Evolutionary conservation across 2,888 invertebrate species (phyloP).

Genomic region (Apocheima hispidaria): DNA sequence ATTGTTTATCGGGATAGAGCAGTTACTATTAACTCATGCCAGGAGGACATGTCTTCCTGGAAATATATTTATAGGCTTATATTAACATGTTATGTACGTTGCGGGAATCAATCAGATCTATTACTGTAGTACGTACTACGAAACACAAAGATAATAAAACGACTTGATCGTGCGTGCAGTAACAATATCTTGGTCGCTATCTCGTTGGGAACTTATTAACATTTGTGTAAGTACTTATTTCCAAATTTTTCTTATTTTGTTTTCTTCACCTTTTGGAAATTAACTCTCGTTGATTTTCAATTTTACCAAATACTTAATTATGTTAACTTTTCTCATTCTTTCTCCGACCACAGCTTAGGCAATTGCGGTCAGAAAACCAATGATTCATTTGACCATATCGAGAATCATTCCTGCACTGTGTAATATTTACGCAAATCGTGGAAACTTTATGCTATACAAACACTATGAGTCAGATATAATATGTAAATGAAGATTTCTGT

Average conservation of each 20-base stretch:
- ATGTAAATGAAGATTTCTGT: conserved; percentile 5
- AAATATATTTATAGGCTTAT: conserved; percentile 7
- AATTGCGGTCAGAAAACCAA: conserved; percentile 34
- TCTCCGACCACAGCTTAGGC: conserved; percentile 9
- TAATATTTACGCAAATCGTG: background rate
- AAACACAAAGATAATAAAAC: no score
- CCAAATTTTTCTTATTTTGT: no score
- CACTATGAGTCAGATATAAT: background rate
- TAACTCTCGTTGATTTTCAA: no score
- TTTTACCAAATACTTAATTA: no score
- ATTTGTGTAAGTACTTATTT: background rate
- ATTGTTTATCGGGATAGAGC: conserved; percentile 13
- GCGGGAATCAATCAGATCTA: no score
- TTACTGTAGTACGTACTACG: no score
- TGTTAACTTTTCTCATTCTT: conserved; percentile 12
- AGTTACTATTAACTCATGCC: background rate
- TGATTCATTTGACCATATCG: conserved; percentile 34
- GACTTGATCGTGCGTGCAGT: no score
- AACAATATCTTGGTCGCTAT: no score
- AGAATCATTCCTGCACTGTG: conserved; percentile 16
- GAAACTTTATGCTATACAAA: conserved; percentile 1
- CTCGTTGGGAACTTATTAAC: no score
- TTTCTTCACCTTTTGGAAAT: no score
- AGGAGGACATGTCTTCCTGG: conserved; percentile 7
- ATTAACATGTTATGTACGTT: conserved; percentile 9